These are phyloP conservation scores for Chiroxiphia lanceolata DNA, from an alignment of 2,797 vertebrate genomes.

Conservation along the genomic window DNA sequence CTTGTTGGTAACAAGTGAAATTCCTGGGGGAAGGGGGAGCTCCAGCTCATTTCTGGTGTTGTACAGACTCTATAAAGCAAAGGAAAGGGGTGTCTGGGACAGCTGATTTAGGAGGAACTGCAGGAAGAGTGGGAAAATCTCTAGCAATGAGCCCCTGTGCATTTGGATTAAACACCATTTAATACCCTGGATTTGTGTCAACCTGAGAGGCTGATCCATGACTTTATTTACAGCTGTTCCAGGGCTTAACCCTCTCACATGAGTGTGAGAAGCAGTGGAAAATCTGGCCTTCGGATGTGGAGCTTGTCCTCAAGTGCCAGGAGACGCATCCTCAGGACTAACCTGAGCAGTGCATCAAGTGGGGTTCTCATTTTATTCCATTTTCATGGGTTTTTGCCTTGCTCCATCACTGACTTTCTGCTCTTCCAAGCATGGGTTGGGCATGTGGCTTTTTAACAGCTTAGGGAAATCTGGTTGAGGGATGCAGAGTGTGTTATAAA, in stretches of 20 bases:
- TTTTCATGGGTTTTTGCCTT: background rate
- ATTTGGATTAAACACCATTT: conserved; percentile 17
- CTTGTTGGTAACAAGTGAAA: background rate
- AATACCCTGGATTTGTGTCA: conserved; percentile 25
- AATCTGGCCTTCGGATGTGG: background rate
- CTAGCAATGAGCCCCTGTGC: background rate
- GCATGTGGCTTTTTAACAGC: background rate
- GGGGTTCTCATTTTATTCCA: background rate
- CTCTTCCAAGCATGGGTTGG: background rate
- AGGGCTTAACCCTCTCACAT: rapidly evolving
- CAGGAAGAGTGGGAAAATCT: background rate
- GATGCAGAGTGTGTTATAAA: background rate
- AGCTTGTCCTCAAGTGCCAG: background rate
- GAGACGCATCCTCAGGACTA: background rate
- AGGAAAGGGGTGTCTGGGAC: background rate
- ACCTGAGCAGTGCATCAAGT: background rate
- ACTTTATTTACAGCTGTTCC: background rate
- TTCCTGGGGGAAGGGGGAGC: background rate
- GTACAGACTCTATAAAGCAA: background rate
- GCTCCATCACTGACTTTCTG: rapidly evolving
- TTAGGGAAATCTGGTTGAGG: background rate
- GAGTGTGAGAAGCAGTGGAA: background rate
- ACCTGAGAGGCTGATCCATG: background rate
- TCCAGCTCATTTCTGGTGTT: background rate
- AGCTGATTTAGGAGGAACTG: background rate